A percentile compares a stretch with the other conserved stretches of the same genome.
Evolutionary conservation across 2,113 vertebrate genomes (phyloP).

Genomic region (Caretta caretta): DNA sequence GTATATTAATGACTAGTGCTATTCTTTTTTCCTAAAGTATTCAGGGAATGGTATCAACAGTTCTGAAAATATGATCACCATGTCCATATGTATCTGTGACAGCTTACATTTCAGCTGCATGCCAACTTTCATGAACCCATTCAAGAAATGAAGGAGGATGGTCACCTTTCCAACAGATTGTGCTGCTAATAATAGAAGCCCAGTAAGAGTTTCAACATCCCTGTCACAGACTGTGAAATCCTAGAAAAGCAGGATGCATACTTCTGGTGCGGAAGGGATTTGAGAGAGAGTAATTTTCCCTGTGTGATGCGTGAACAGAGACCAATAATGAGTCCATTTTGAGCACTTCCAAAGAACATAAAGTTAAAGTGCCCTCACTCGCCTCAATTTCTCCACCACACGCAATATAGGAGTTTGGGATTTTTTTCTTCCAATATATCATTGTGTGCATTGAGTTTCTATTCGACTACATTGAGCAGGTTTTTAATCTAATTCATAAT

Average conservation of each 20-base stretch:
- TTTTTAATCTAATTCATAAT: neutral
- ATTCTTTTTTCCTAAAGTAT: neutral
- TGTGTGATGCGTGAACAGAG: neutral
- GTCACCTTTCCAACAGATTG: neutral
- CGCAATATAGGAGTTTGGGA: neutral
- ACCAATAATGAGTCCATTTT: neutral
- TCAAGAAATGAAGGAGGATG: neutral
- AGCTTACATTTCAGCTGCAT: neutral
- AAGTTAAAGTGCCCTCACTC: neutral
- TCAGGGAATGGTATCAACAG: fast-evolving
- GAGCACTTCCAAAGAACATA: neutral
- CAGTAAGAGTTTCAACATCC: neutral
- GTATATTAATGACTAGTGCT: neutral
- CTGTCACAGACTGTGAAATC: neutral
- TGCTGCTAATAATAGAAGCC: neutral
- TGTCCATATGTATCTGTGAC: neutral
- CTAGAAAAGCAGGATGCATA: neutral
- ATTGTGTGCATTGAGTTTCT: neutral
- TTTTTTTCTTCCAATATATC: neutral
- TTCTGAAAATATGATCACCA: neutral
- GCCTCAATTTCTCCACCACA: neutral
- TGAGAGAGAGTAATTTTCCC: neutral
- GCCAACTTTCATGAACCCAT: neutral
- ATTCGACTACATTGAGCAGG: neutral
- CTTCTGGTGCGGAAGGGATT: neutral